These are phyloP conservation scores for Galerucella nymphaeae DNA, from an alignment of 2,888 invertebrate species.

Conservation along the genomic window DNA sequence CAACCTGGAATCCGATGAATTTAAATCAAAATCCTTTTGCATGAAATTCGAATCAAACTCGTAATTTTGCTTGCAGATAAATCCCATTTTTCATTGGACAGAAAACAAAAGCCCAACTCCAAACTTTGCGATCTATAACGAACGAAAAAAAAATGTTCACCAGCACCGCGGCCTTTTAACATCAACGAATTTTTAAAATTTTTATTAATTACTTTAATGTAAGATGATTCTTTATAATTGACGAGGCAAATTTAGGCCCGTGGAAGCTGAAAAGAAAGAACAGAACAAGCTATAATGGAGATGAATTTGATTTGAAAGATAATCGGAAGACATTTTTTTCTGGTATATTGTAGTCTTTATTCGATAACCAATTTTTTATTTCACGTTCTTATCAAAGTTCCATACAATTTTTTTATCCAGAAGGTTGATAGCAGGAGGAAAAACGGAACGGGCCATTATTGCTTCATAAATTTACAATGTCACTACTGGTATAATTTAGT, in stretches of 20 bases:
- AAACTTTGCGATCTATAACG: constrained; percentile 5
- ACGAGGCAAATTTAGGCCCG: constrained; percentile 13
- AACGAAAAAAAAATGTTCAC: constrained; percentile 1
- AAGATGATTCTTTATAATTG: constrained; percentile 23
- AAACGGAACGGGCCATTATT: constrained; percentile 38
- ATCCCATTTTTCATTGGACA: constrained; percentile 21
- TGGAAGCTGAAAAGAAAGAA: background rate
- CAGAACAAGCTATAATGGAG: constrained; percentile 1
- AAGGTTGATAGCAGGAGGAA: constrained; percentile 26
- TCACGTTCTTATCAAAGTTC: constrained; percentile 14
- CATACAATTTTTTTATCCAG: background rate
- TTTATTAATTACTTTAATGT: constrained; percentile 22
- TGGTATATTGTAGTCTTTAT: no score
- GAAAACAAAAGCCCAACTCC: constrained; percentile 3
- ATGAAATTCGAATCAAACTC: constrained; percentile 26
- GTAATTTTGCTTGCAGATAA: constrained; percentile 20
- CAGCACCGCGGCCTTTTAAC: background rate
- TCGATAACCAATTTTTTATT: background rate
- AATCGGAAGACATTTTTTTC: background rate
- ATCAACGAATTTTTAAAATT: constrained; percentile 5
- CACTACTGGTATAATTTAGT: constrained; percentile 42
- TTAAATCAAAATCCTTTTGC: constrained; percentile 23
- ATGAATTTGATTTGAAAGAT: constrained; percentile 9
- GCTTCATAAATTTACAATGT: constrained; percentile 42
- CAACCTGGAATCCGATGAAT: constrained; percentile 25